Conservation (phyloP, 2,113 vertebrate species). For the Procavia capensis region DNA sequence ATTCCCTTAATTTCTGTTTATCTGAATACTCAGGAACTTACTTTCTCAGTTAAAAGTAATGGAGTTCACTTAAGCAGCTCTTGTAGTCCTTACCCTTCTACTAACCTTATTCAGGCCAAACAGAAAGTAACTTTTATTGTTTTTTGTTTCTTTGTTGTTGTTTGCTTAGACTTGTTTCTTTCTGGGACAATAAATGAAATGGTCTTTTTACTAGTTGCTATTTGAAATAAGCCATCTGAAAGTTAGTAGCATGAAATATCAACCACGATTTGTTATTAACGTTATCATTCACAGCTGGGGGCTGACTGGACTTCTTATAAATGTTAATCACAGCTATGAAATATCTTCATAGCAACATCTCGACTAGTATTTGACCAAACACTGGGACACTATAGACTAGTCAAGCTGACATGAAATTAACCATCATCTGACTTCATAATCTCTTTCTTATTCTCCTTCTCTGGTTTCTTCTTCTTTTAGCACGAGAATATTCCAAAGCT, state of each 20-base stretch:
- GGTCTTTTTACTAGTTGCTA: neutral
- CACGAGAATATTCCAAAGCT: no score
- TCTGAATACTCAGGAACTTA: neutral
- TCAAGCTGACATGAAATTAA: no score
- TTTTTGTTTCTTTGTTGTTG: no score
- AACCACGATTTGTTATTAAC: neutral
- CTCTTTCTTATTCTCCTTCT: no score
- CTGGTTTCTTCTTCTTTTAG: no score
- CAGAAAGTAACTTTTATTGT: neutral
- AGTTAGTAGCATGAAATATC: neutral
- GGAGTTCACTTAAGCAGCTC: neutral
- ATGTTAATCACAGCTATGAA: no score
- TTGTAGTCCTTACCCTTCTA: neutral
- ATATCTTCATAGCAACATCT: no score
- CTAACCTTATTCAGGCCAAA: neutral
- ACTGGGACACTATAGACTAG: no score
- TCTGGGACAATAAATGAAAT: neutral
- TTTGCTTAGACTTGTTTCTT: constrained; percentile 12
- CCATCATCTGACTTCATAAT: no score
- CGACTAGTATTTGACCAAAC: no score
- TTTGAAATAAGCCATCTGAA: neutral
- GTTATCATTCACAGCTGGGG: neutral
- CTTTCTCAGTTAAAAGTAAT: constrained; percentile 23
- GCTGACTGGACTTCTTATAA: neutral
- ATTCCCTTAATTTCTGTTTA: no score